phyloP scores from a whole-genome alignment of 2,888 invertebrate species.

The Cryptus armator region DNA sequence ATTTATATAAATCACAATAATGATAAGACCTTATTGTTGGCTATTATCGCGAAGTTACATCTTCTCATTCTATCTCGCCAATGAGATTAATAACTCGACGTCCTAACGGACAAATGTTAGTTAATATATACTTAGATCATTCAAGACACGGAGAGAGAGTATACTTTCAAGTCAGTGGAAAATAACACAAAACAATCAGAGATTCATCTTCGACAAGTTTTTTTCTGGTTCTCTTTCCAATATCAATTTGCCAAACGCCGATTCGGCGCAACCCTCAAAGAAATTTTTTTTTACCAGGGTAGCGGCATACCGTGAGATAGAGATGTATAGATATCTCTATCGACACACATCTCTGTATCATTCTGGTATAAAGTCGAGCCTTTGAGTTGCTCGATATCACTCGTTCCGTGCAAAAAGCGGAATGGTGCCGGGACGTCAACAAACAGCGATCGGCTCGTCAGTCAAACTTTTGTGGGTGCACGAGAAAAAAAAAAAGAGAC shows the following conservation, averaged over 20 bases:
- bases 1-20: slow-evolving; percentile 45
- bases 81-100: neutral
- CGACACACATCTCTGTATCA: slow-evolving; percentile 11
- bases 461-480: slow-evolving; percentile 27
- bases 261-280: neutral
- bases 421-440: slow-evolving; percentile 21
- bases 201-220: neutral
- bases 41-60: slow-evolving; percentile 15
- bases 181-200: neutral
- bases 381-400: slow-evolving; percentile 35
- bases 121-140: neutral
- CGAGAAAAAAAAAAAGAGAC: slow-evolving; percentile 21
- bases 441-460: slow-evolving; percentile 31
- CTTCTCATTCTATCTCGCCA: neutral
- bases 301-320: neutral
- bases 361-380: slow-evolving; percentile 11
- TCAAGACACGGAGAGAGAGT: neutral
- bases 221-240: neutral
- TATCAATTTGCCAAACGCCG: slow-evolving; percentile 10
- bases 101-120: neutral
- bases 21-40: slow-evolving; percentile 4
- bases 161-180: neutral
- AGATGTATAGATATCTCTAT: slow-evolving; percentile 6
- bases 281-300: slow-evolving; percentile 2
- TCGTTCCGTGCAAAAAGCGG: slow-evolving; percentile 26